These are phyloP conservation scores for Brachionus asplanchnoidis DNA, from an alignment of 1,140 invertebrate genomes.

Conservation along the genomic window DNA sequence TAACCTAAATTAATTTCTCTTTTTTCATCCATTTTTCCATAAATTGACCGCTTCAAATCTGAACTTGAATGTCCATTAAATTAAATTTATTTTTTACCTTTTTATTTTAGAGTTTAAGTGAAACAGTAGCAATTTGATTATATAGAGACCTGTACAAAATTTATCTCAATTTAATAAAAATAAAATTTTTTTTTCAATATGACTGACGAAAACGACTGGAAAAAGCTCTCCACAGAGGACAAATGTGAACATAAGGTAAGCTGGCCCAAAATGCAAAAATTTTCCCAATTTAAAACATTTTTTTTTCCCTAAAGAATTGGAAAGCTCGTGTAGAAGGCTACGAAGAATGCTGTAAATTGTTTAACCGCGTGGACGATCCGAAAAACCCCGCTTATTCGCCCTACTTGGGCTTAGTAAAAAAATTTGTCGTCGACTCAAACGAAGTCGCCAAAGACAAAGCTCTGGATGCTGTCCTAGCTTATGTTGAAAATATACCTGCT, in stretches of 20 bases:
- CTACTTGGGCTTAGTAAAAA: slow-evolving; percentile 83
- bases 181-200: background rate
- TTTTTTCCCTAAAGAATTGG: slow-evolving; percentile 63
- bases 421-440: slow-evolving; percentile 90
- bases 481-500: slow-evolving; percentile 59
- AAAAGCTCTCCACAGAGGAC: slow-evolving; percentile 83
- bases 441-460: slow-evolving; percentile 91
- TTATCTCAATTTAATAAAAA: background rate
- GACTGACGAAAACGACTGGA: slow-evolving; percentile 72
- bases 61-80: background rate
- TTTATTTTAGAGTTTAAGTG: background rate
- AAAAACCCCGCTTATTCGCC: slow-evolving; percentile 88
- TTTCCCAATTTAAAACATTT: slow-evolving; percentile 53
- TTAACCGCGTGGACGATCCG: slow-evolving; percentile 65
- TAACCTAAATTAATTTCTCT: background rate
- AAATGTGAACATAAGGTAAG: slow-evolving; percentile 78
- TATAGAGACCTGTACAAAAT: slow-evolving; percentile 8
- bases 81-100: background rate
- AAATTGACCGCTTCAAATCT: background rate
- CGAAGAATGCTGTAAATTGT: slow-evolving; percentile 82
- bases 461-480: slow-evolving; percentile 79
- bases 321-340: slow-evolving; percentile 87
- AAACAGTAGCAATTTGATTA: background rate
- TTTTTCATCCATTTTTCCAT: background rate
- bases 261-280: slow-evolving; percentile 1